Percentiles rank a stretch among this genome's conserved stretches.
phyloP scores from a whole-genome alignment of 2,113 vertebrate genomes.

The Steatornis caripensis region DNA sequence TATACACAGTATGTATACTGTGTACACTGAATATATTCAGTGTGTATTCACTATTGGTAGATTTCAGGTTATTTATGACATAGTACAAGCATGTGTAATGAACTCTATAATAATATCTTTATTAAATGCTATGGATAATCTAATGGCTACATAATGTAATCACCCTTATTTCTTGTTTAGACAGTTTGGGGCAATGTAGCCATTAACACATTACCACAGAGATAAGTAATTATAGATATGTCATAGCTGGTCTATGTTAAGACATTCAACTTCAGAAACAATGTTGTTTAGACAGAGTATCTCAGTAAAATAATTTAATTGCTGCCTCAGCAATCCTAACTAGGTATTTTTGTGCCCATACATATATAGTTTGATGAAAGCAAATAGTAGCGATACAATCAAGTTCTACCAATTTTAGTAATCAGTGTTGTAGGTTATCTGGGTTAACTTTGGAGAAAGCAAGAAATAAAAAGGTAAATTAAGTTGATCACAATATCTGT shows the following conservation, averaged over 20 bases:
- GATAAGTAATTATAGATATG: background rate
- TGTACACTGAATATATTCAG: background rate
- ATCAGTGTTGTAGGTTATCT: background rate
- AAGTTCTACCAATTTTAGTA: background rate
- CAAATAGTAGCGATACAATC: background rate
- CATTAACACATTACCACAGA: background rate
- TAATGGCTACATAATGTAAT: background rate
- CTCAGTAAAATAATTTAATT: background rate
- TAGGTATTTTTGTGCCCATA: background rate
- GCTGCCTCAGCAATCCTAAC: background rate
- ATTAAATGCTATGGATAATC: background rate
- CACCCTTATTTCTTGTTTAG: background rate
- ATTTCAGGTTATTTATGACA: background rate
- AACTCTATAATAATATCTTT: background rate
- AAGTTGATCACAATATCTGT: conserved; percentile 13
- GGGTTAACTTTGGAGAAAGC: conserved; percentile 17
- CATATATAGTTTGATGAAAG: background rate
- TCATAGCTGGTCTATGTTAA: background rate
- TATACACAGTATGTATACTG: background rate
- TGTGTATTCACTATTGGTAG: background rate
- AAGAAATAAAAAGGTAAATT: background rate
- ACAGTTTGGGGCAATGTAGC: background rate
- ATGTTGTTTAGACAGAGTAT: background rate
- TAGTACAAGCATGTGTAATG: background rate
- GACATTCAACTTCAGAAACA: background rate